Evolutionary conservation across 2,797 vertebrate genomes (phyloP), one percentile per base, ranked within the genome.

Genomic region (Gallinago nigripennis): DNA sequence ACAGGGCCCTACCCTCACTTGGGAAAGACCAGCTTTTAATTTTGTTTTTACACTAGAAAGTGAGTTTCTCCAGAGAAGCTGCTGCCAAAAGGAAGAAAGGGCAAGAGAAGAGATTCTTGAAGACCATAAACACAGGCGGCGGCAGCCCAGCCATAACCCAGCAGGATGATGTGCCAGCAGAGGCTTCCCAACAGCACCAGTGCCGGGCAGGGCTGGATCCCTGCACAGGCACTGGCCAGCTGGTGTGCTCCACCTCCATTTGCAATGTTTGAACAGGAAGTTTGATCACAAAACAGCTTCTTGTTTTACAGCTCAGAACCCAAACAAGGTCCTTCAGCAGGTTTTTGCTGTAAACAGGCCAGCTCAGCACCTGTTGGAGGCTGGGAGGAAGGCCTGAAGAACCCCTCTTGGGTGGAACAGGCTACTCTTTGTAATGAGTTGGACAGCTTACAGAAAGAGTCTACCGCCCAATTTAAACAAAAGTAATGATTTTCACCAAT

Each of bases 241-340:
- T 1, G 4, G n/a, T 1, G 2, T 14, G 50, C 85, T 69, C 33
- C 87, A 51, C 73, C 70, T 63, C 5, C 4, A 5, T 63, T 54
- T 76, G 69, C 27, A 66, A 27, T 94, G 83, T 86, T 64, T 79
- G 80, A 94, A 73, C 64, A 87, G 81, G 83, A 88, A 93, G 60
- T 65, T 87, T 87, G 73, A 70, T 68, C 6, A 1, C 78, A 94
- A 96, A 61, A 5, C 35, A 78, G 17, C 57, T 85, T 73, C 60
- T 66, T 71, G 53, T 85, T 96, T 91, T 86, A 95, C 65, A 85
- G 71, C 41, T 84, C 75, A 75, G 60, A 94, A 68, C 23, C 66
- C 85, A 73, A 69, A 53, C 31, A 46, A 39, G 41, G 80, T 51
- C 60, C 4, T 2, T 76, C 77, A 90, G 73, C 63, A 77, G 64